Evolutionary conservation across 2,797 vertebrate species (phyloP), one percentile per base, ranked within the genome.

Genomic region (Tenualosa thibaudeaui): DNA sequence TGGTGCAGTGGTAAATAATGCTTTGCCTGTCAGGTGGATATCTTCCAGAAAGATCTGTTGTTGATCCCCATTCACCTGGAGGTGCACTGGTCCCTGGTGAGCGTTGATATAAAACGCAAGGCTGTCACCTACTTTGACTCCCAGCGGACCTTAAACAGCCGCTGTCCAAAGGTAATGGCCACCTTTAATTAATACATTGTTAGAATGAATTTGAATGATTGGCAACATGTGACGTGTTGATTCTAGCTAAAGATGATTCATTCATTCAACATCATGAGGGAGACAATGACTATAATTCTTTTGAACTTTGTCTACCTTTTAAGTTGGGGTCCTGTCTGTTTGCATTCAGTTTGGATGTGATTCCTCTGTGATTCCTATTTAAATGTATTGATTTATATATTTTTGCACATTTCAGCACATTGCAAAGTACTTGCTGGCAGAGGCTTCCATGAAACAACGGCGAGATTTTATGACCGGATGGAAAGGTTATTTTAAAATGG

Each of bases 401-500:
- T 51, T 12, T 71, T 24, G 3, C 13, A 24, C 54, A 46, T 6
- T 62, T 0, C 90, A 98, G 97, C 97, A 98, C 95, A 98, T 98
- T 96, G 97, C 95, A 91, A 97, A 97, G 91, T 98, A 98, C 88
- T 95, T 98, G 56, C 97, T 98, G 93, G 97, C 97, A 10, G 97
- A 98, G 91, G 97, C 97, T 31, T 93, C 97, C 89, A 97, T 97
- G 92, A 98, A 98, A 92, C 96, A 97, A 85, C 94, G 96, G 75
- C 94, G 91, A 17, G 96, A 97, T 87, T 98, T 97, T 92, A 90
- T 96, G 83, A 95, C 93, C 1, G 97, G 96, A 62, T 98, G 97
- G 97, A 96, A 96, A 90, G 97, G 97, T 88, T 96, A 94, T 91
- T 98, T 98, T 92, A 97, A 98, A 94, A 98, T 98, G 97, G 97